A percentile compares a stretch with the other conserved stretches of the same genome.
These are phyloP conservation scores for Ctenodactylus gundi DNA, from an alignment of 2,113 vertebrate genomes.

Conservation along the genomic window DNA sequence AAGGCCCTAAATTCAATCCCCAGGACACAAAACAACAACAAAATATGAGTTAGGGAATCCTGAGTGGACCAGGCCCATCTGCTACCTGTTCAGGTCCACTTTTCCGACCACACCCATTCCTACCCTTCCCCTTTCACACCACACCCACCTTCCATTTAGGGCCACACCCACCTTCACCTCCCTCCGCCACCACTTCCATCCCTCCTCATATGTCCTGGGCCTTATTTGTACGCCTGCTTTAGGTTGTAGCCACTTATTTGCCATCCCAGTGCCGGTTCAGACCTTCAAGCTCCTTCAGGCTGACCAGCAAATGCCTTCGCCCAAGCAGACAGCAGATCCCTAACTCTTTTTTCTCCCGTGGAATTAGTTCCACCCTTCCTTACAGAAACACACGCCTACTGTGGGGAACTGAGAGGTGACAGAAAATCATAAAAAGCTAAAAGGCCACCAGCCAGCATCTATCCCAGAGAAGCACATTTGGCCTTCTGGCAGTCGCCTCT, in stretches of 20 bases:
- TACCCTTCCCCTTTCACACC: not conserved
- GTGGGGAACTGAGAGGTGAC: not conserved
- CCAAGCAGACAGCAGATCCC: not conserved
- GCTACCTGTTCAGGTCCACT: not conserved
- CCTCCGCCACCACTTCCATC: too few relatives aligned
- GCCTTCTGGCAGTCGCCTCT: not conserved
- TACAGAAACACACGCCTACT: not conserved
- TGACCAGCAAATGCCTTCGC: not conserved
- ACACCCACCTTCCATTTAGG: not conserved
- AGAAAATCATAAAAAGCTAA: not conserved
- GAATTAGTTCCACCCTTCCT: not conserved
- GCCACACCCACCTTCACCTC: not conserved
- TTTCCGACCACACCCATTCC: not conserved
- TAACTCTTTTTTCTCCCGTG: not conserved
- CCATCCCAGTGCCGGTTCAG: not conserved
- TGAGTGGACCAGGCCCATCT: fast-evolving
- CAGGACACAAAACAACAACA: not conserved
- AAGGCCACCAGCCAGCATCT: not conserved
- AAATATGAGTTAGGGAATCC: fast-evolving
- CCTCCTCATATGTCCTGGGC: not conserved
- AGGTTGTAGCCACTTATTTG: too few relatives aligned
- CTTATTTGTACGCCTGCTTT: not conserved
- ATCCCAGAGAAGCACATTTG: not conserved
- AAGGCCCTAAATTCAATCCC: not conserved
- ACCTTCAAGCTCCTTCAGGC: not conserved